A percentile compares a stretch with the other conserved stretches of the same genome.
These are phyloP conservation scores for Ypsolopha scabrella DNA, from an alignment of 2,888 invertebrate genomes.

Conservation along the genomic window DNA sequence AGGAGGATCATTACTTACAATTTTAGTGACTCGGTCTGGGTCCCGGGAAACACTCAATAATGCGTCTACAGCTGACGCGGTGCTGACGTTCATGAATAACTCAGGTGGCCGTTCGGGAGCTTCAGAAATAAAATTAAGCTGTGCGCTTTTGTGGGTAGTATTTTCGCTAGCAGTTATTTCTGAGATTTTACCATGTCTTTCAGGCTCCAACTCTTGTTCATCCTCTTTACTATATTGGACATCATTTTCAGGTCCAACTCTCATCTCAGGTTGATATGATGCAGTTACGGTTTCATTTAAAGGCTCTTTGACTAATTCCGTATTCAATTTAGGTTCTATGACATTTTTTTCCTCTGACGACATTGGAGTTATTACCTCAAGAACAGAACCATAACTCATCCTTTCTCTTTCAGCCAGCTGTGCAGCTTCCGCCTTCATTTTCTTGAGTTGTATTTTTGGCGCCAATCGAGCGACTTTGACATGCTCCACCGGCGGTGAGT, in stretches of 20 bases:
- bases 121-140: background rate
- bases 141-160: no score
- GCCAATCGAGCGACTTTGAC: constrained; percentile 68
- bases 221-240: no score
- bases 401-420: constrained; percentile 40
- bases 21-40: constrained; percentile 49
- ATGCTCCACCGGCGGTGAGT: constrained; percentile 58
- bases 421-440: constrained; percentile 60
- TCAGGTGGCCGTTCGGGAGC: background rate
- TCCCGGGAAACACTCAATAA: constrained; percentile 56
- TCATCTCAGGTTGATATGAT: background rate
- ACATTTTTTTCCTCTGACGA: background rate
- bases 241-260: background rate
- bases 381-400: no score
- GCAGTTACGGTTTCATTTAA: background rate
- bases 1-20: constrained; percentile 50
- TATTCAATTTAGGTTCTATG: background rate
- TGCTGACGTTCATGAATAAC: constrained; percentile 45
- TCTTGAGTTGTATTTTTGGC: constrained; percentile 64
- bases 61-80: constrained; percentile 60
- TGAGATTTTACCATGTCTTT: no score
- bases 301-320: background rate
- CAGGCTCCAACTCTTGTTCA: no score
- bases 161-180: no score
- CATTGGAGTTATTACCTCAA: no score